Evolutionary conservation across 2,888 invertebrate species (phyloP).

Genomic region (Odontomyia ornata): DNA sequence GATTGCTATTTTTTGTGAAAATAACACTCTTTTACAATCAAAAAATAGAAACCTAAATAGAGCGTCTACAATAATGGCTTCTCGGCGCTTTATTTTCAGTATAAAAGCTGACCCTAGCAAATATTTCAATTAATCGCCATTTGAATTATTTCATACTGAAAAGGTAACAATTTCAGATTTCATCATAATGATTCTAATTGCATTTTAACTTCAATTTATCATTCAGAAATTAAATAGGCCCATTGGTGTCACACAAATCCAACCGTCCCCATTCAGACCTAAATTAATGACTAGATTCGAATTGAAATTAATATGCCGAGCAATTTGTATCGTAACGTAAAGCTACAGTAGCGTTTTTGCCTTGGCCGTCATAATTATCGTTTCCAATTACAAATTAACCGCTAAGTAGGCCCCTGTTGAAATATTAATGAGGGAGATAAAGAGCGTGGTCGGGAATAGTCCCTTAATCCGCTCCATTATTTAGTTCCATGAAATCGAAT

Average conservation of each 20-base stretch:
- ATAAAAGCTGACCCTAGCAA: no score
- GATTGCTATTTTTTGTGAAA: no score
- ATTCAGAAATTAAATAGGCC: no score
- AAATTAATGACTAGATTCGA: background rate
- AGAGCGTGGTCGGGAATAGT: background rate
- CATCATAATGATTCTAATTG: background rate
- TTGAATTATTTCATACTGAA: no score
- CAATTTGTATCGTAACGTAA: slow-evolving; percentile 5
- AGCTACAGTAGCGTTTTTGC: background rate
- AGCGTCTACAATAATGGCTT: no score
- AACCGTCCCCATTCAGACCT: background rate
- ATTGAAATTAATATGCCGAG: slow-evolving; percentile 5
- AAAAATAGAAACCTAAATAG: no score
- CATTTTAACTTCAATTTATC: background rate
- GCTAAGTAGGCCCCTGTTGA: background rate
- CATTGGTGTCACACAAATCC: background rate
- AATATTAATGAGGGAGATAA: background rate
- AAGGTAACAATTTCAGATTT: background rate
- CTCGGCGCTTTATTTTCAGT: no score
- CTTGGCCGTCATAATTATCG: background rate
- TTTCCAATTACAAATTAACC: slow-evolving; percentile 17
- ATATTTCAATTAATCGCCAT: no score
- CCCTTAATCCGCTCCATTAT: background rate
- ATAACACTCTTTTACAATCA: no score
- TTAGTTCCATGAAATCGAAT: background rate